These are phyloP conservation scores for Potorous gilbertii DNA, from an alignment of 2,797 vertebrate genomes.

Conservation along the genomic window DNA sequence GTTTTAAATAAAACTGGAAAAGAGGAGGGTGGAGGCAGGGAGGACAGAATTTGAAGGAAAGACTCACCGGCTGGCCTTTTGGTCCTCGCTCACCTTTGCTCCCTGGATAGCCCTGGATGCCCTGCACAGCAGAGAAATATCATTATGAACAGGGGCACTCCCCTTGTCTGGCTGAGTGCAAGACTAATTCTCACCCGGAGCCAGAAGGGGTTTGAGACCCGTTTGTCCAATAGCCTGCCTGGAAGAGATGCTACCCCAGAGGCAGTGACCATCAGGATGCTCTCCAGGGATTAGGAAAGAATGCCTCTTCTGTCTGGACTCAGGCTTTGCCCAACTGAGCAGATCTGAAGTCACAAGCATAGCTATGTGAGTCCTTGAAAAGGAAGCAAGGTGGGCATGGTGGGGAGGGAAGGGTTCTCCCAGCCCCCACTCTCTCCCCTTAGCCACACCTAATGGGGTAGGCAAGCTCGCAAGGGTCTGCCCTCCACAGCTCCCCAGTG, in stretches of 20 bases:
- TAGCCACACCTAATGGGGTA: too few relatives aligned
- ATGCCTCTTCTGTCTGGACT: background rate
- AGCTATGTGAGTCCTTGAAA: too few relatives aligned
- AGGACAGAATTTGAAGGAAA: constrained; percentile 23
- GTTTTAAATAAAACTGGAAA: constrained; percentile 45
- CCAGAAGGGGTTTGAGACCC: background rate
- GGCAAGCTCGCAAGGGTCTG: too few relatives aligned
- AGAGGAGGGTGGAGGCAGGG: background rate
- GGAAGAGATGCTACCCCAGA: too few relatives aligned
- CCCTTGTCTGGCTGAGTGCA: too few relatives aligned
- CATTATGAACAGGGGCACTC: constrained; percentile 3
- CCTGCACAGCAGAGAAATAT: constrained; percentile 74
- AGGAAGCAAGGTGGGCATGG: too few relatives aligned
- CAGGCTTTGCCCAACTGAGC: background rate
- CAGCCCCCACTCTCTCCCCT: too few relatives aligned
- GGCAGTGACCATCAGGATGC: background rate
- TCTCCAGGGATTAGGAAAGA: too few relatives aligned
- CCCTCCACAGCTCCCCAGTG: too few relatives aligned
- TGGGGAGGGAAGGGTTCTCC: too few relatives aligned
- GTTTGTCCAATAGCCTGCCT: background rate
- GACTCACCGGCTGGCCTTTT: constrained; percentile 84
- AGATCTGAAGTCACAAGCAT: too few relatives aligned
- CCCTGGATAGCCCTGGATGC: constrained; percentile 77
- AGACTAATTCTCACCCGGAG: background rate
- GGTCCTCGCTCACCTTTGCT: constrained; percentile 82